phyloP scores from a whole-genome alignment of 2,888 invertebrate genomes.

The Sylvicola cinctus region DNA sequence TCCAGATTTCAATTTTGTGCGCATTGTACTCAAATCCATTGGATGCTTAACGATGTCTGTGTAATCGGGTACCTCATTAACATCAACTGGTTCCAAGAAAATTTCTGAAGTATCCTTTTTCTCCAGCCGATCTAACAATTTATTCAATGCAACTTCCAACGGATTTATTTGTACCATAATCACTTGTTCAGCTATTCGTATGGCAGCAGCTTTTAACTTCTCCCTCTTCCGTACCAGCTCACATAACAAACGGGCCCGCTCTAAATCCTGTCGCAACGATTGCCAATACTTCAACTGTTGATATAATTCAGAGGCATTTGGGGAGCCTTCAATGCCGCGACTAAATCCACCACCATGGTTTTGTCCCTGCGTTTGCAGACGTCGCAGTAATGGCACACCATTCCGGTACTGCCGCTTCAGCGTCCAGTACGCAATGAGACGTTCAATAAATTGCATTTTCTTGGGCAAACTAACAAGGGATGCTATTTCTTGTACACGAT shows the following conservation, averaged over 20 bases:
- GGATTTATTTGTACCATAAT: slow-evolving; percentile 66
- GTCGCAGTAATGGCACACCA: slow-evolving; percentile 79
- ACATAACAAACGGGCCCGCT: slow-evolving; percentile 74
- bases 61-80: slow-evolving; percentile 79
- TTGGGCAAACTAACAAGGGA: slow-evolving; percentile 51
- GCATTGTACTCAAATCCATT: slow-evolving; percentile 83
- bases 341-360: slow-evolving; percentile 29
- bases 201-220: slow-evolving; percentile 74
- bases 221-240: slow-evolving; percentile 91
- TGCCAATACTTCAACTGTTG: slow-evolving; percentile 87
- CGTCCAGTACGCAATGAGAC: slow-evolving; percentile 92
- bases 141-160: slow-evolving; percentile 53
- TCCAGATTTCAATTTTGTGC: slow-evolving; percentile 44
- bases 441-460: slow-evolving; percentile 67
- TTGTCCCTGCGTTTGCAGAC: slow-evolving; percentile 47
- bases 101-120: slow-evolving; percentile 68
- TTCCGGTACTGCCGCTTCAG: slow-evolving; percentile 85
- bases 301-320: slow-evolving; percentile 53
- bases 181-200: slow-evolving; percentile 61
- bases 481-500: slow-evolving; percentile 72
- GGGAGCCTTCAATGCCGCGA: slow-evolving; percentile 35
- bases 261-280: slow-evolving; percentile 79
- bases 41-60: slow-evolving; percentile 62
- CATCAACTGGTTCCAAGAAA: slow-evolving; percentile 83
- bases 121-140: slow-evolving; percentile 55